These are phyloP conservation scores for Macquaria australasica DNA, from an alignment of 2,113 vertebrate genomes.

Conservation along the genomic window DNA sequence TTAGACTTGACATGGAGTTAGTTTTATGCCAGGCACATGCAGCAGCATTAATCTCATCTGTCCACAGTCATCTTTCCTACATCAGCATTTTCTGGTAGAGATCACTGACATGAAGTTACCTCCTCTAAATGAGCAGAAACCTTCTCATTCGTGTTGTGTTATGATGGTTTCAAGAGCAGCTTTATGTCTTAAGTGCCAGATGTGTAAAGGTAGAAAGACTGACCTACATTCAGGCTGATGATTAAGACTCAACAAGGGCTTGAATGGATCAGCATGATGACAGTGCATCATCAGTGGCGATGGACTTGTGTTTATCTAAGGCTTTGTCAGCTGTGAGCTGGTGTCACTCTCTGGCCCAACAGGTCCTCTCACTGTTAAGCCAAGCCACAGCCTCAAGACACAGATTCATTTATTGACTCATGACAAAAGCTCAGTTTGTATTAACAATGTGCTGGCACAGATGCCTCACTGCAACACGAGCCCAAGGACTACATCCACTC, in stretches of 20 bases:
- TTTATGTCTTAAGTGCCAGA: background rate
- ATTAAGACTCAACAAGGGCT: slow-evolving; percentile 7
- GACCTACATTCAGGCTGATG: slow-evolving; percentile 42
- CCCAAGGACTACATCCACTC: background rate
- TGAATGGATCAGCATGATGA: slow-evolving; percentile 13
- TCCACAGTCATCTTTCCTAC: background rate
- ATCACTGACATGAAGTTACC: slow-evolving; percentile 20
- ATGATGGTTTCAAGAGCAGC: slow-evolving; percentile 5
- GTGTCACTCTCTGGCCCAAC: slow-evolving; percentile 51
- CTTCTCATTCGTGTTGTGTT: background rate
- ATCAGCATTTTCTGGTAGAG: slow-evolving; percentile 11
- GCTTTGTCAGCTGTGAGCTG: slow-evolving; percentile 37
- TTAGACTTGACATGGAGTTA: background rate
- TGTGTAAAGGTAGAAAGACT: slow-evolving; percentile 14
- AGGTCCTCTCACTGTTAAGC: slow-evolving; percentile 40
- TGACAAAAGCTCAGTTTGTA: slow-evolving; percentile 28
- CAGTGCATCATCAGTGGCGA: background rate
- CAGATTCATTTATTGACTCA: slow-evolving; percentile 40
- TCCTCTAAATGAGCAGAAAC: slow-evolving; percentile 1
- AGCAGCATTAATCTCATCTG: slow-evolving; percentile 14
- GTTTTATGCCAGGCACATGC: background rate
- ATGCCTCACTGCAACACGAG: background rate
- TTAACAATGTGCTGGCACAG: slow-evolving; percentile 29
- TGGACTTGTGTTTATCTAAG: slow-evolving; percentile 26
- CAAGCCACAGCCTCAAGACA: slow-evolving; percentile 1